These are phyloP conservation scores for Ornithorhynchus anatinus DNA, from an alignment of 2,113 vertebrate genomes.

Conservation along the genomic window DNA sequence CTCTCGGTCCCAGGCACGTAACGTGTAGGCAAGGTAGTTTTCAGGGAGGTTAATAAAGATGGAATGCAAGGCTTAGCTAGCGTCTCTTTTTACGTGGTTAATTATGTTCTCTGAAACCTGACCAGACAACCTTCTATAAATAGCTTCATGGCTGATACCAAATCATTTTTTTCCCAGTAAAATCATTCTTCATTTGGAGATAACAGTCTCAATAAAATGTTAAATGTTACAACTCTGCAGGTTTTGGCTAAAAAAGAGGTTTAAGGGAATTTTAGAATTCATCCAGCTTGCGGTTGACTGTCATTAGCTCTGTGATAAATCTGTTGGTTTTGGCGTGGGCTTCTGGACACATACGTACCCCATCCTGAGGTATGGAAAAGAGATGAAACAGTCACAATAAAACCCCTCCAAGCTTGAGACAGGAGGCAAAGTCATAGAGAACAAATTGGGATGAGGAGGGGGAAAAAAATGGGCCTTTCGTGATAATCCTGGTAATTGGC, in stretches of 20 bases:
- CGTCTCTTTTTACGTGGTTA: conserved; percentile 25
- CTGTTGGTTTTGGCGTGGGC: conserved; percentile 68
- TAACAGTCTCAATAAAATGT: conserved; percentile 60
- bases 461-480: neutral
- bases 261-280: conserved; percentile 64
- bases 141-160: conserved; percentile 53
- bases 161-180: conserved; percentile 54
- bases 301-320: conserved; percentile 70
- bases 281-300: conserved; percentile 70
- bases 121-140: conserved; percentile 64
- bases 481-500: neutral
- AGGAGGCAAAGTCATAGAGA: conserved; percentile 20
- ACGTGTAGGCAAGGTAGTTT: conserved; percentile 19
- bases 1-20: conserved; percentile 15
- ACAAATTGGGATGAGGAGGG: neutral
- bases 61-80: conserved; percentile 34
- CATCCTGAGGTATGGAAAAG: conserved; percentile 65
- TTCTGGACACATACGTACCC: conserved; percentile 56
- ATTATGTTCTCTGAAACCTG: conserved; percentile 55
- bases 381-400: conserved; percentile 56
- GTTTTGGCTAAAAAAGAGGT: conserved; percentile 64
- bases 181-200: conserved; percentile 62
- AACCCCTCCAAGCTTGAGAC: conserved; percentile 36
- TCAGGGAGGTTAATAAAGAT: conserved; percentile 38
- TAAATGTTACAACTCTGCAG: conserved; percentile 57